A percentile compares a stretch with the other conserved stretches of the same genome.
phyloP scores from a whole-genome alignment of 2,888 invertebrate genomes.

The Parasteatoda lunata region DNA sequence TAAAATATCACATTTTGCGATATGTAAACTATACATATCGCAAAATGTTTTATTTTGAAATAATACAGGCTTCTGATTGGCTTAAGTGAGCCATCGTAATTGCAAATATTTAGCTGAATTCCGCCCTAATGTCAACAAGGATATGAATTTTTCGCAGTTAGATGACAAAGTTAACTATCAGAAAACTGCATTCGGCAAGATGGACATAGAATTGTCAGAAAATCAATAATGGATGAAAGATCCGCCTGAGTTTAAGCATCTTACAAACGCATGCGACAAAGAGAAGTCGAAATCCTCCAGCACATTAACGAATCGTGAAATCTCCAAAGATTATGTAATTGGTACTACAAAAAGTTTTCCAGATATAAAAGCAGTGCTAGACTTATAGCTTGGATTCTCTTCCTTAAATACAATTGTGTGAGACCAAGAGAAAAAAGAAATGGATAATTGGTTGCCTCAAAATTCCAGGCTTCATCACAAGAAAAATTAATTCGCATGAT shows the following conservation, averaged over 20 bases:
- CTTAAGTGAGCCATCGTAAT: too few relatives aligned
- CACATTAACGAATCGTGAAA: background rate
- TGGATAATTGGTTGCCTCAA: background rate
- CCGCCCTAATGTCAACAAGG: too few relatives aligned
- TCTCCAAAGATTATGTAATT: background rate
- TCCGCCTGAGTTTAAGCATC: background rate
- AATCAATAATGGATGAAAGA: too few relatives aligned
- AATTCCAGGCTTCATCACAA: background rate
- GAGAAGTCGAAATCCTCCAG: background rate
- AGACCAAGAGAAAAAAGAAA: background rate
- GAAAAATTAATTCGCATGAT: background rate
- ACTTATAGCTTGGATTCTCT: background rate
- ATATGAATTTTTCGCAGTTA: too few relatives aligned
- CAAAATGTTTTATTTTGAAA: too few relatives aligned
- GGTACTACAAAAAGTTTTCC: background rate
- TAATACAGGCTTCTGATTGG: too few relatives aligned
- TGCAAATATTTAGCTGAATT: too few relatives aligned
- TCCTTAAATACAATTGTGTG: background rate
- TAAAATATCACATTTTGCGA: too few relatives aligned
- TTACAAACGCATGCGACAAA: background rate
- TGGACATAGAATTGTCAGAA: too few relatives aligned
- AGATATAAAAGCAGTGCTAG: background rate
- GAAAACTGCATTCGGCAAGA: too few relatives aligned
- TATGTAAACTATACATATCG: too few relatives aligned
- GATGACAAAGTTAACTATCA: too few relatives aligned